Evolutionary conservation across 2,797 vertebrate species (phyloP), one percentile per base, ranked within the genome.

Genomic region (Premnoplex brunnescens): DNA sequence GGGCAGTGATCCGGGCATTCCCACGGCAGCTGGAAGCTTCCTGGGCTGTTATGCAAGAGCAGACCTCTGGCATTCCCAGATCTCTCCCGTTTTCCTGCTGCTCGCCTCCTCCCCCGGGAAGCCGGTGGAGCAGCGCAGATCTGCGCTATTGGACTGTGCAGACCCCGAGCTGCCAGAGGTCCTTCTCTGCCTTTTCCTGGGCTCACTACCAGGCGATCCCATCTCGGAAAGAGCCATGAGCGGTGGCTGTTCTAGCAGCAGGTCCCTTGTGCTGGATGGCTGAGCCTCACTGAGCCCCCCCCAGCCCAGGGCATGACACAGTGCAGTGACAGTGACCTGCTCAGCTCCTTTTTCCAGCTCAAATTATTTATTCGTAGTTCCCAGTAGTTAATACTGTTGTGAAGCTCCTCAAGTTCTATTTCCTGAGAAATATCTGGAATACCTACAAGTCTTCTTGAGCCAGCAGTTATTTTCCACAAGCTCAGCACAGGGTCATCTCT

Each of bases 221-320:
- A 4, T 0, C 48, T 22, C 22, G 1, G 1, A 2, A 6, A 14
- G 3, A 22, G 85, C 59, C n/a, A 2, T 0, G 21, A 85, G 58
- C 14, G 0, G 37, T 0, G 20, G 48, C 79, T 9, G 58, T 36
- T 20, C 14, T 1, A 76, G n/a, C 39, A 37, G 43, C 8, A 3
- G 17, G 34, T 8, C 63, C 77, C 59, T 52, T 4, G 2, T 6
- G 0, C 22, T 0, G 23, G 58, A 43, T 51, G 43, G 56, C 64
- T 44, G 1, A 56, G 14, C 5, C 32, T 66, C 49, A 20, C 5
- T 26, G 3, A 28, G 7, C 1, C 1, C 41, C 55, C 9, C 3
- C 14, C 0, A 21, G 46, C 46, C 66, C 2, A 0, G 39, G 64
- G 24, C 23, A 10, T 12, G 39, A 41, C 69, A 17, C 62, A 6